These are phyloP conservation scores for Myotis myotis DNA, from an alignment of 2,797 vertebrate species.

Conservation along the genomic window DNA sequence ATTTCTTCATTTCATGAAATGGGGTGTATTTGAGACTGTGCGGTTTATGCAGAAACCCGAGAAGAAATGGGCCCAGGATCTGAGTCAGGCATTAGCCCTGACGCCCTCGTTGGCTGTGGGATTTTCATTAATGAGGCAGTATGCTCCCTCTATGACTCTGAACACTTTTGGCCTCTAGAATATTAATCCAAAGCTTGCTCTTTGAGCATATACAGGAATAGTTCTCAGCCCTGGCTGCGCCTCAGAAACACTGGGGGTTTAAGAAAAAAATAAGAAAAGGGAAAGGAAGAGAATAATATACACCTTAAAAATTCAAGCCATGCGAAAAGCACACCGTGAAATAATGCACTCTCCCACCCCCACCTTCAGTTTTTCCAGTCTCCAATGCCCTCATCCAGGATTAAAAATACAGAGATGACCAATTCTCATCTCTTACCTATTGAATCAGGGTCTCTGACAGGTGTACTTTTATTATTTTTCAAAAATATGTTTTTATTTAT, in stretches of 20 bases:
- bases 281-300: not conserved
- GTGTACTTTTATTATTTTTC: not conserved
- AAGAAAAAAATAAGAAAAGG: not conserved
- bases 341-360: not conserved
- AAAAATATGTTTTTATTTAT: too few relatives aligned
- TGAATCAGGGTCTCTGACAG: not conserved
- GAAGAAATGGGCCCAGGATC: not conserved
- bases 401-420: not conserved
- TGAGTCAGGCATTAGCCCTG: not conserved
- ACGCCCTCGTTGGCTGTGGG: fast-evolving
- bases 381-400: not conserved
- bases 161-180: not conserved
- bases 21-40: not conserved
- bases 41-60: not conserved
- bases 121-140: not conserved
- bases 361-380: not conserved
- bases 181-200: not conserved
- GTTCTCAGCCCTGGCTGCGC: not conserved
- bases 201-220: not conserved
- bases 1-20: not conserved
- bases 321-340: not conserved
- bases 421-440: not conserved
- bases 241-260: not conserved
- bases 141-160: too few relatives aligned
- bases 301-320: not conserved